Conservation (phyloP, 2,113 vertebrate species). For the Strix uralensis region DNA sequence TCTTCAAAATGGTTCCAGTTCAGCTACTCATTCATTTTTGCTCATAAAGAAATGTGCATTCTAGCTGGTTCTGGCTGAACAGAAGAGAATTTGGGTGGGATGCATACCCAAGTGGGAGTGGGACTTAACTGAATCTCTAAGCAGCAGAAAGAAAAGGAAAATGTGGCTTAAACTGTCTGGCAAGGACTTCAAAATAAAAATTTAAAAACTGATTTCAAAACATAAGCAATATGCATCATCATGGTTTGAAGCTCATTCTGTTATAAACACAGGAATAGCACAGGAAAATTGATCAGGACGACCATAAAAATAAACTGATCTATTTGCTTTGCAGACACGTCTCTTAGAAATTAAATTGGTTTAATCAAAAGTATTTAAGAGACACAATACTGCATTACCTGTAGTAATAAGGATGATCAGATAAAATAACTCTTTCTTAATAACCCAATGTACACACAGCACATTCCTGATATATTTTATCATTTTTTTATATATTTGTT, state of each 20-base stretch:
- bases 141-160: not conserved
- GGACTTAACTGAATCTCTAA: not conserved
- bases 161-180: not conserved
- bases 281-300: not conserved
- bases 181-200: not conserved
- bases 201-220: not conserved
- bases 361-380: not conserved
- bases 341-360: not conserved
- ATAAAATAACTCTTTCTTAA: not conserved
- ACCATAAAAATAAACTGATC: not conserved
- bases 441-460: not conserved
- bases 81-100: not conserved
- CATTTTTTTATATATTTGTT: not conserved
- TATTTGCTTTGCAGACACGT: not conserved
- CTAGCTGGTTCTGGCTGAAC: not conserved
- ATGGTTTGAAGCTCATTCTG: not conserved
- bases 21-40: not conserved
- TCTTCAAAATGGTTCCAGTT: not conserved
- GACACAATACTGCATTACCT: not conserved
- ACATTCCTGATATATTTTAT: not conserved
- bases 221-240: not conserved
- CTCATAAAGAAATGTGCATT: not conserved
- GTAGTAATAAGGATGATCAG: not conserved
- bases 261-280: not conserved
- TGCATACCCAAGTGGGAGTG: not conserved